Evolutionary conservation across 1,140 invertebrate genomes (phyloP).

Genomic region (Neodiprion lecontei): DNA sequence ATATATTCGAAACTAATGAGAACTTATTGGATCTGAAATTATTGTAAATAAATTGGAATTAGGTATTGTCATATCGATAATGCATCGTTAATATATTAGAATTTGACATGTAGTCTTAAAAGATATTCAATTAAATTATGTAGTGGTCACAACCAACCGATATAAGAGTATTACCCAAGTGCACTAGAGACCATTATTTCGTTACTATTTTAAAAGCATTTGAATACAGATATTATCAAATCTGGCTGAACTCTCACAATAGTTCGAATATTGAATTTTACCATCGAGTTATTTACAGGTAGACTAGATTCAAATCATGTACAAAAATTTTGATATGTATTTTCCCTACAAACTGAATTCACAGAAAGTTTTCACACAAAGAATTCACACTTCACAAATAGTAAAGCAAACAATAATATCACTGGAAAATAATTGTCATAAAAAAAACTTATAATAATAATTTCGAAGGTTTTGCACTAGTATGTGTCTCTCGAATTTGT

Average conservation of each 20-base stretch:
- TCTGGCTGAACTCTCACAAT: no score
- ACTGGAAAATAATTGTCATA: neutral
- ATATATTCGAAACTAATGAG: neutral
- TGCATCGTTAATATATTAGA: no score
- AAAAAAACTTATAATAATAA: neutral
- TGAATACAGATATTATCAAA: no score
- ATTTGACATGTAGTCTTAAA: no score
- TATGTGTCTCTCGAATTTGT: neutral
- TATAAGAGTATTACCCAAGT: no score
- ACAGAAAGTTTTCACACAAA: neutral
- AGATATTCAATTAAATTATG: no score
- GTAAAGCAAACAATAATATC: no score
- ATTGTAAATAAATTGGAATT: constrained; percentile 1
- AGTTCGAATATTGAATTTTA: no score
- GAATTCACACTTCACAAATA: neutral
- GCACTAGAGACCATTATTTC: no score
- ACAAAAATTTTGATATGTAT: neutral
- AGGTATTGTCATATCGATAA: neutral
- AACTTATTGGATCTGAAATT: neutral
- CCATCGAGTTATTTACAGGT: no score
- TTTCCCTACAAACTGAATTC: neutral
- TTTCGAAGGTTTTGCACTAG: neutral
- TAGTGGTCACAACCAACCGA: no score
- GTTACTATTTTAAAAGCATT: no score
- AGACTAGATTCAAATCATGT: neutral